phyloP scores from a whole-genome alignment of 2,888 invertebrate species.

The Arge pagana region DNA sequence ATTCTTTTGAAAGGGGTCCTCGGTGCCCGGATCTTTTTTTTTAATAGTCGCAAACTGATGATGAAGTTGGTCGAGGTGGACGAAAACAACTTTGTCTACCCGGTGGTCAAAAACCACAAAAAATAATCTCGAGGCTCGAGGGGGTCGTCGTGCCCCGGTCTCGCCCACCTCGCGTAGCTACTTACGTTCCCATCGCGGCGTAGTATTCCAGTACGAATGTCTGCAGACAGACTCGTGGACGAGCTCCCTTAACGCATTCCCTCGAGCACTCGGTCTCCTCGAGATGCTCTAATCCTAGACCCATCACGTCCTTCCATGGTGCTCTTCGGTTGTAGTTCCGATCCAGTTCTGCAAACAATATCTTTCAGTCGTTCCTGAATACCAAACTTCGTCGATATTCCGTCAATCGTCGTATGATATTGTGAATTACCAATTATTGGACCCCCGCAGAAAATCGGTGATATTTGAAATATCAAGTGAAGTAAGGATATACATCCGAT shows the following conservation, averaged over 20 bases:
- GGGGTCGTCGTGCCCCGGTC: too few relatives aligned
- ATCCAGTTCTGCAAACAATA: constrained; percentile 2
- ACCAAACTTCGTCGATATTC: not conserved
- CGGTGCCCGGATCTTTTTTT: too few relatives aligned
- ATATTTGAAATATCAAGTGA: not conserved
- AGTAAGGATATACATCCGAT: not conserved
- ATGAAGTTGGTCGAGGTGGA: too few relatives aligned
- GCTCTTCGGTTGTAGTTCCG: not conserved
- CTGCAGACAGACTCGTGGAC: constrained; percentile 53
- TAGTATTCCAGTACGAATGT: constrained; percentile 57
- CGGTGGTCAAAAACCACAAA: too few relatives aligned
- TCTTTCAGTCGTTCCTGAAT: not conserved
- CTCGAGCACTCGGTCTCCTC: not conserved
- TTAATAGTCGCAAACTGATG: too few relatives aligned
- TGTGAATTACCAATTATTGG: constrained; percentile 4
- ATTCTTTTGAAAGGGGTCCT: too few relatives aligned
- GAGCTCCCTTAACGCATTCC: constrained; percentile 21
- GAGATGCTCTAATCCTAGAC: not conserved
- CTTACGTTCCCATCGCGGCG: constrained; percentile 56
- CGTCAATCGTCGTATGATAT: not conserved
- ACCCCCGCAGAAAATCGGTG: not conserved
- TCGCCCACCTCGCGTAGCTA: too few relatives aligned
- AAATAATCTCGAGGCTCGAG: too few relatives aligned
- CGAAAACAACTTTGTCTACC: too few relatives aligned
- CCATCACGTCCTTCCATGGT: not conserved